A percentile compares a stretch with the other conserved stretches of the same genome.
Evolutionary conservation across 2,113 vertebrate genomes (phyloP).

Genomic region (Myrmecobius fasciatus): DNA sequence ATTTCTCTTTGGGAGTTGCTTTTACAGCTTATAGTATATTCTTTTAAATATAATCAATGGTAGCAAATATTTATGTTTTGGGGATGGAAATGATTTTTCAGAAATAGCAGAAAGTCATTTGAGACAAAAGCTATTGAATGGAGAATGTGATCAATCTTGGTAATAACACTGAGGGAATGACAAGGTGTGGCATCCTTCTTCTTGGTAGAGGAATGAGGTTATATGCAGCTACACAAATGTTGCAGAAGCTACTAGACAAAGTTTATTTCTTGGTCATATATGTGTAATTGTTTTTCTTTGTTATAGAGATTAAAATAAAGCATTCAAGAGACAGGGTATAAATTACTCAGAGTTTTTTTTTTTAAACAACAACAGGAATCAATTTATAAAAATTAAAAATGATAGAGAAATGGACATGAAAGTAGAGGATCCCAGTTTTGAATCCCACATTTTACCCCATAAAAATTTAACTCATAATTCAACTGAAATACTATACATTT

Average conservation of each 20-base stretch:
- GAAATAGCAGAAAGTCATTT: slow-evolving; percentile 10
- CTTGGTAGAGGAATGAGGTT: not conserved
- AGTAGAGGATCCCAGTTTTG: not conserved
- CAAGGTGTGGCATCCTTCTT: not conserved
- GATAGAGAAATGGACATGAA: not conserved
- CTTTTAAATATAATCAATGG: not conserved
- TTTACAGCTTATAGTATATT: not conserved
- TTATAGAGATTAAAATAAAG: not conserved
- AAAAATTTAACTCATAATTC: not conserved
- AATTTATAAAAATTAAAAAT: not conserved
- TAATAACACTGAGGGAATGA: not conserved
- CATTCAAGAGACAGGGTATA: not conserved
- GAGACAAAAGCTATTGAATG: not conserved
- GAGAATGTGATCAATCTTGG: not conserved
- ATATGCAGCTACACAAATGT: not conserved
- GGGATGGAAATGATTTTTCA: not conserved
- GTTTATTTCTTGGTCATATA: not conserved
- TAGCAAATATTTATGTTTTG: not conserved
- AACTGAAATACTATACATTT: not conserved
- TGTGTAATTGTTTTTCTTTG: not conserved
- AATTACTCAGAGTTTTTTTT: not conserved
- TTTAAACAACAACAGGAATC: not conserved
- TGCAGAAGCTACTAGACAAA: not conserved
- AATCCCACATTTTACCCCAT: not conserved
- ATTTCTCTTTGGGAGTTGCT: not conserved